phyloP scores from a whole-genome alignment of 2,113 vertebrate genomes.

The Elgaria multicarinata region DNA sequence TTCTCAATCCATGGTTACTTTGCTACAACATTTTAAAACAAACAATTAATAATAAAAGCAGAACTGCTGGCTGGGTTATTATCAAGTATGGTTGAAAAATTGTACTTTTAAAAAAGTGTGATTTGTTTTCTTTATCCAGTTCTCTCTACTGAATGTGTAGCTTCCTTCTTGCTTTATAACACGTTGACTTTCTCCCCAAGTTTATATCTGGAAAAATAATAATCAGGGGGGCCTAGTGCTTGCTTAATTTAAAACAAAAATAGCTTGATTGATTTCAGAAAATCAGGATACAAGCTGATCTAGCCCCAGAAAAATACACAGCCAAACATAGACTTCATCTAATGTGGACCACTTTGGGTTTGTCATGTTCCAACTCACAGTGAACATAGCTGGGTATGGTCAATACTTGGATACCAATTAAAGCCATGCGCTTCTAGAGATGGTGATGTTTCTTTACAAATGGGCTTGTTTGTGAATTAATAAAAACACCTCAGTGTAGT shows the following conservation, averaged over 20 bases:
- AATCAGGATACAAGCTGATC: not conserved
- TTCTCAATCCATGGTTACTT: not conserved
- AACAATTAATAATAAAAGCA: constrained; percentile 8
- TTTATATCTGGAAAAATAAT: constrained; percentile 23
- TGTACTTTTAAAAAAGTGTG: not conserved
- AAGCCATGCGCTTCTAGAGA: not conserved
- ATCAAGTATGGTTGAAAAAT: constrained; percentile 28
- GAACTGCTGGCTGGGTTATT: constrained; percentile 25
- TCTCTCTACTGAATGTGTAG: not conserved
- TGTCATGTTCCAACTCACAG: not conserved
- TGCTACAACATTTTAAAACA: not conserved
- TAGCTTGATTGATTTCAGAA: constrained; percentile 20
- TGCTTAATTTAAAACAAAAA: constrained; percentile 43
- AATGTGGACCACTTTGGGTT: not conserved
- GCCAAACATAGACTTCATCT: not conserved
- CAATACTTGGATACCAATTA: not conserved
- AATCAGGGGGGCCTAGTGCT: constrained; percentile 5
- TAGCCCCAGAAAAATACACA: not conserved
- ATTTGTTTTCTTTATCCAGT: not conserved
- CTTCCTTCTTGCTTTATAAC: constrained; percentile 18
- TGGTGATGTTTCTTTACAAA: not conserved
- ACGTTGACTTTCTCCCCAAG: constrained; percentile 11
- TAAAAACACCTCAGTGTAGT: not conserved
- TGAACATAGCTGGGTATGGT: not conserved
- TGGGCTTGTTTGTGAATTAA: not conserved